phyloP scores from a whole-genome alignment of 2,113 vertebrate species.

The Gopherus flavomarginatus region DNA sequence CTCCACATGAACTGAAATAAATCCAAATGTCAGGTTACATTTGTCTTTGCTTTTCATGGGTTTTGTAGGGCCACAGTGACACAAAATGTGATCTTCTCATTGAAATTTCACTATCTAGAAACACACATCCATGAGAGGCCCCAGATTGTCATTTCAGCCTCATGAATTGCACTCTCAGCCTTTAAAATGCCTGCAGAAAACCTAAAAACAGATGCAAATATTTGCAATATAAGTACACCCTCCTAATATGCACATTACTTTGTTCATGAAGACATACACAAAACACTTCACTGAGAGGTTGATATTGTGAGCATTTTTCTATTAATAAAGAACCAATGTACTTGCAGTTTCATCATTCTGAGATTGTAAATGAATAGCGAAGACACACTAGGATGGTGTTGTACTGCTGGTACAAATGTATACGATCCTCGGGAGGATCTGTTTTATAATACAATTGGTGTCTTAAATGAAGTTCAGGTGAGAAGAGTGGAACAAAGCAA shows the following conservation, averaged over 20 bases:
- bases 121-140: neutral
- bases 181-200: neutral
- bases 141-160: neutral
- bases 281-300: neutral
- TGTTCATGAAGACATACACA: neutral
- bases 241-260: neutral
- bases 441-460: neutral
- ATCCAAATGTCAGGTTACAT: neutral
- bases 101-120: neutral
- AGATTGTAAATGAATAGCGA: neutral
- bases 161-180: neutral
- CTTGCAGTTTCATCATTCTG: neutral
- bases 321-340: neutral
- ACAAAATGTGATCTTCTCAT: neutral
- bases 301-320: neutral
- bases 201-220: neutral
- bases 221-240: neutral
- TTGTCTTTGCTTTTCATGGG: neutral
- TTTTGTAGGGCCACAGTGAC: neutral
- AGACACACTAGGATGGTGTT: neutral
- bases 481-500: fast-evolving
- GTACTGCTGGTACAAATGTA: neutral
- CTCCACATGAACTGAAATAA: neutral
- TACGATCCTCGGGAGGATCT: neutral
- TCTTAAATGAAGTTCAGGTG: neutral